Base-by-base conservation (phyloP, 2,888 invertebrate species). In the Drosophila picticornis region DNA sequence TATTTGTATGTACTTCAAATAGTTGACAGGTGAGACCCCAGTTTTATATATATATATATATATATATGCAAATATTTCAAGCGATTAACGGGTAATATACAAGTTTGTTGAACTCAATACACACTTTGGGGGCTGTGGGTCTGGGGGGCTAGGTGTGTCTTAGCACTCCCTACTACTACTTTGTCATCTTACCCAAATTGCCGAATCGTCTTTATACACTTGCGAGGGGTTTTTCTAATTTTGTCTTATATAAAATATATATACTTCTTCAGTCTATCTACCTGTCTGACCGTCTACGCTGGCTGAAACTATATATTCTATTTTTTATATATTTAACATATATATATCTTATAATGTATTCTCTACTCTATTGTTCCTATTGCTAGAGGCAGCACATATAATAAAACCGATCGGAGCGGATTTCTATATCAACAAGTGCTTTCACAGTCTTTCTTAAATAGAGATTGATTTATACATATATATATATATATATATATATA, bases 161-260 rank as follows among this genome's bases (percentile, higher is more conserved):
- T 16, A 32, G 38, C 22, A 10, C 19, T 29, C 10, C 19, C 22
- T 40, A 10, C 50, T 16, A 7, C 7, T 43, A 29, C 7, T 22
- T 25, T 51, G 31, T 29, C 60, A 52, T 66, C 52, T 73, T 57
- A 50, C 19, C 43, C 61, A 73, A 68, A 77, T 65, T 77, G 62
- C 38, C 19, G 38, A 48, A 22, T 16, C 46, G 22, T 13, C 22
- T 13, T 46, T 22, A 46, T 13, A 22, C 46, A 7, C 22, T 46
- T 46, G 22, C 22, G 13, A 13, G 22, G 13, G 7, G 4, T 46
- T 13, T 13, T 46, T 13, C 4, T 13, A 13, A 46, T 22, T 46
- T 13, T 46, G 7, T 22, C 43, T 10, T 10, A 10, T 2, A 31
- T 31, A 31, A 9, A 1, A 7, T 31, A 5, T 34, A 34, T 32